Evolutionary conservation across 2,888 invertebrate genomes (phyloP).

Genomic region (Panzeria rudis): DNA sequence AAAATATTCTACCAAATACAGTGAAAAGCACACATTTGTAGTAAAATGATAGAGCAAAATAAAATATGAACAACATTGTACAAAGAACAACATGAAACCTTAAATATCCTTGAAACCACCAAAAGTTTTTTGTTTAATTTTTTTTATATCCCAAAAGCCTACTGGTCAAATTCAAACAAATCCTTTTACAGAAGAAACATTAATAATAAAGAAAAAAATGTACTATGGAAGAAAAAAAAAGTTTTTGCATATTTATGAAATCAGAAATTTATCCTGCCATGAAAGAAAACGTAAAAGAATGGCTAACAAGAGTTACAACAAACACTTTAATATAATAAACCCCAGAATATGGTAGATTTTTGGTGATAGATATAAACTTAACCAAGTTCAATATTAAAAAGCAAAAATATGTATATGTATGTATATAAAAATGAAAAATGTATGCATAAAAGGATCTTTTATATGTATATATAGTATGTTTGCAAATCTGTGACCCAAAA

Average conservation of each 20-base stretch:
- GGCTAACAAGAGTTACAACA: slow-evolving; percentile 35
- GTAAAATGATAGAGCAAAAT: slow-evolving; percentile 12
- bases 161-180: slow-evolving; percentile 68
- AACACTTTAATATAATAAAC: slow-evolving; percentile 32
- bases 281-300: slow-evolving; percentile 33
- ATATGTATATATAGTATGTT: slow-evolving; percentile 17
- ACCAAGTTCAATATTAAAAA: slow-evolving; percentile 60
- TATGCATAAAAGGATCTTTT: slow-evolving; percentile 41
- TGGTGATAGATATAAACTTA: slow-evolving; percentile 62
- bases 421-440: slow-evolving; percentile 21
- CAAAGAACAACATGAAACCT: slow-evolving; percentile 26
- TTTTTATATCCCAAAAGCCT: slow-evolving; percentile 34
- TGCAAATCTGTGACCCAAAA: slow-evolving; percentile 68
- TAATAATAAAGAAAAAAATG: slow-evolving; percentile 11
- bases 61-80: slow-evolving; percentile 11
- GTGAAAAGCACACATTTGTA: background rate
- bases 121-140: slow-evolving; percentile 44
- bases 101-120: slow-evolving; percentile 64
- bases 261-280: slow-evolving; percentile 57
- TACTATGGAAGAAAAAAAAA: slow-evolving; percentile 1
- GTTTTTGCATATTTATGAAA: slow-evolving; percentile 69
- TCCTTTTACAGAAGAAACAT: slow-evolving; percentile 44
- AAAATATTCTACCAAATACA: background rate
- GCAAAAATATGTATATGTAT: too few species aligned
- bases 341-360: slow-evolving; percentile 57